Base-by-base conservation (phyloP, 2,797 vertebrate genomes). In the Limosa lapponica region DNA sequence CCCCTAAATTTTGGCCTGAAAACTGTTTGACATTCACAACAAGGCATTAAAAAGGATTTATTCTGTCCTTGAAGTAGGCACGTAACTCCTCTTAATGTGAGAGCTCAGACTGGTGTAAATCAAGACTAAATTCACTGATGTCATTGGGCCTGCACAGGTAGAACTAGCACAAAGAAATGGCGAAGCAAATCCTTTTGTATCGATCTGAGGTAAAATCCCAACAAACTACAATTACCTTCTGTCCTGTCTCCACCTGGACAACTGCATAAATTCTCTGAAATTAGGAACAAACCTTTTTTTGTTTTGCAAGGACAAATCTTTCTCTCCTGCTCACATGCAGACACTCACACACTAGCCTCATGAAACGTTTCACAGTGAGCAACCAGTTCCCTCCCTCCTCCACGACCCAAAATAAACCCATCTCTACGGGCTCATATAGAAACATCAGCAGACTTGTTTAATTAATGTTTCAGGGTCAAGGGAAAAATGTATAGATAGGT, bases 21-120 rank as follows among this genome's bases (percentile, higher is more conserved):
- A 94, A 90, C 58, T 73, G 22, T 61, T 61, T 91, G 91, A 84
- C 77, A 36, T 73, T 75, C 94, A 82, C 80, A 93, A 32, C 6
- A 10, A 82, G 66, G 64, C 30, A 77, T 86, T 95, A 73, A 87
- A 95, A 90, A 73, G 48, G 73, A 95, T 90, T 95, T 94, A 93
- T 89, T 94, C 62, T 1, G 4, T 83, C 88, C 88, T 87, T 89
- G 86, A 94, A 90, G 59, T 16, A 89, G 69, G 41, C 48, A 59
- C 52, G 52, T 70, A 90, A 73, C 32, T 93, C 64, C 51, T 73
- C 20, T 59, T 82, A 81, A 77, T 75, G 55, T 51, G 46, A 91
- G 57, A 78, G 39, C 51, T 90, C 89, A 66, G n/a, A 48, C 12
- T 66, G 37, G 30, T 91, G 41, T 84, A 95, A 95, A 96, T 96